phyloP scores from a whole-genome alignment of 1,140 invertebrate genomes.

The Ericerus pela region DNA sequence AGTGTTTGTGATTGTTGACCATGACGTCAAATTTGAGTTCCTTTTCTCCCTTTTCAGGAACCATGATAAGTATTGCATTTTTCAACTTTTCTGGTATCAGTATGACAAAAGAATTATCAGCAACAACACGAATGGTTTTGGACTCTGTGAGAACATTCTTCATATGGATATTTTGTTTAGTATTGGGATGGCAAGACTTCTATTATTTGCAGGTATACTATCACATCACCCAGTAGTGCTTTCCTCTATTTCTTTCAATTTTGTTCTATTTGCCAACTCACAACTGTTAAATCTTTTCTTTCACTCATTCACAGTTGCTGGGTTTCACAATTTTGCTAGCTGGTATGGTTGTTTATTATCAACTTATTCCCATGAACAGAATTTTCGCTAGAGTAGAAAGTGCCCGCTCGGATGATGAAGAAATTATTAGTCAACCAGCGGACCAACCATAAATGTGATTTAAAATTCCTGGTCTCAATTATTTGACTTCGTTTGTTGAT shows the following conservation, averaged over 20 bases:
- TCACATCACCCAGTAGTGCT: slow-evolving; percentile 16
- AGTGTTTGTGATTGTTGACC: not conserved
- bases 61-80: slow-evolving; percentile 83
- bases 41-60: slow-evolving; percentile 41
- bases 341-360: slow-evolving; percentile 66
- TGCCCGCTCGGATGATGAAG: no score
- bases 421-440: no score
- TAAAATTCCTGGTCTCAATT: no score
- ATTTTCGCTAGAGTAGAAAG: no score
- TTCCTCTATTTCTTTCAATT: slow-evolving; percentile 5
- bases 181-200: slow-evolving; percentile 60
- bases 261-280: not conserved
- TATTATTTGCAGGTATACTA: slow-evolving; percentile 54
- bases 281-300: slow-evolving; percentile 14
- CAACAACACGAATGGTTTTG: slow-evolving; percentile 82
- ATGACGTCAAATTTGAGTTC: no score
- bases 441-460: no score
- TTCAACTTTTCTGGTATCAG: slow-evolving; percentile 93
- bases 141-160: slow-evolving; percentile 79
- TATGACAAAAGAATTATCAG: slow-evolving; percentile 86
- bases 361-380: slow-evolving; percentile 30
- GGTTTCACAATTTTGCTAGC: slow-evolving; percentile 55
- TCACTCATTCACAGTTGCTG: slow-evolving; percentile 37
- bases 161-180: slow-evolving; percentile 70
- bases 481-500: no score